Percentiles rank a stretch among this genome's conserved stretches.
Evolutionary conservation across 1,140 invertebrate genomes (phyloP).

Genomic region (Cyclargus thomasi): DNA sequence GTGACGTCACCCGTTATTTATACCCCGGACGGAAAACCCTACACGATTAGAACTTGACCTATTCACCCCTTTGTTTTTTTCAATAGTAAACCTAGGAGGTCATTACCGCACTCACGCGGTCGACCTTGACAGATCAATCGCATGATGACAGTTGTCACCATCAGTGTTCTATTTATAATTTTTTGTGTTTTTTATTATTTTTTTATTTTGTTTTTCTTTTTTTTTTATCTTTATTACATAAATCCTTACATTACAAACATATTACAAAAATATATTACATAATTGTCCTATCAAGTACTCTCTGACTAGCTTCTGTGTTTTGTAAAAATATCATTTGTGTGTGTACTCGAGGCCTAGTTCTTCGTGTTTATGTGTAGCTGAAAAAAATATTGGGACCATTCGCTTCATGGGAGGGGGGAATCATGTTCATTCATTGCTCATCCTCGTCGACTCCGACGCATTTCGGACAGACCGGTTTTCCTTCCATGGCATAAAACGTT

Average conservation of each 20-base stretch:
- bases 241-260: slow-evolving; percentile 68
- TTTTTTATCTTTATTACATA: slow-evolving; percentile 73
- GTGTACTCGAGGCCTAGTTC: slow-evolving; percentile 12
- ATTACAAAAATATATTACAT: slow-evolving; percentile 74
- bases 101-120: slow-evolving; percentile 55
- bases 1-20: slow-evolving; percentile 57
- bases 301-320: slow-evolving; percentile 41
- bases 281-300: slow-evolving; percentile 53
- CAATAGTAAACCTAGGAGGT: slow-evolving; percentile 37
- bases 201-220: slow-evolving; percentile 60
- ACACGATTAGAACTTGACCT: slow-evolving; percentile 61
- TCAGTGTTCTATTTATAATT: slow-evolving; percentile 39
- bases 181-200: slow-evolving; percentile 60
- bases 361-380: slow-evolving; percentile 57
- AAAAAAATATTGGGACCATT: slow-evolving; percentile 56
- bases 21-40: slow-evolving; percentile 53
- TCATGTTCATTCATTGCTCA: slow-evolving; percentile 77
- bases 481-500: slow-evolving; percentile 96
- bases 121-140: slow-evolving; percentile 41
- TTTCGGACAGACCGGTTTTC: slow-evolving; percentile 91
- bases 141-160: slow-evolving; percentile 14
- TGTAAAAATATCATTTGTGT: slow-evolving; percentile 32
- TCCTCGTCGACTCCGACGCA: slow-evolving; percentile 93
- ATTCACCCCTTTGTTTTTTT: slow-evolving; percentile 43
- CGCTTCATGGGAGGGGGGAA: slow-evolving; percentile 44